Base-by-base conservation (phyloP, 2,797 vertebrate species). In the Columba guinea region DNA sequence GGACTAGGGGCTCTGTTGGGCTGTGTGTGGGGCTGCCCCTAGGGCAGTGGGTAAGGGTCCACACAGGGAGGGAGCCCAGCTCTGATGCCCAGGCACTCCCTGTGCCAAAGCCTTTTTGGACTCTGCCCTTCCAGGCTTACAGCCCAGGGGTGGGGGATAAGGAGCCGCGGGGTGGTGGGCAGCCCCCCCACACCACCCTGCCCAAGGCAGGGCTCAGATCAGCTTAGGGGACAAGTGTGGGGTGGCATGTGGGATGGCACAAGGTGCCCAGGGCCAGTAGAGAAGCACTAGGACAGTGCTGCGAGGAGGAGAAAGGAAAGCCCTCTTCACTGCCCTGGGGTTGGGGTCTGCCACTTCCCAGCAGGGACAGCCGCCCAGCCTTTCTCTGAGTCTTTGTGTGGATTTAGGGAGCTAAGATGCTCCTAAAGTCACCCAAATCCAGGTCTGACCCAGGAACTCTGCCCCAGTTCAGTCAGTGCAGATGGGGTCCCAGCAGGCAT, bases 401-500 rank as follows among this genome's bases (percentile, higher is more conserved):
- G 22, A 73, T 69, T 87, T 82, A 84, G 41, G 15, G 73, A 83
- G 19, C 15, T 8, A 0, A 10, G 30, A 34, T 86, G 34, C 21
- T 56, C 28, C 52, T 53, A 6, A 77, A 81, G 60, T 39, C 26
- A 53, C 46, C 52, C 34, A 35, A 93, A 75, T 11, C 16, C 0
- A 0, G 6, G 18, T 55, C 8, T 89, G 60, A 24, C 56, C 9
- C 30, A 12, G 11, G 15, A 32, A 52, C 7, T n/a, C 55, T 67
- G 32, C 44, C 82, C 21, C 63, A 73, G 39, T 24, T 85, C 34
- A 15, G 51, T 41, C 14, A 22, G 5, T 73, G 22, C 48, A 67
- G 87, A 70, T 0, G 15, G 34, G 30, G 35, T 13, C 26, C 21
- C 46, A 30, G 16, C 0, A 0, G 51, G 12, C n/a, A 14, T 18